Percentiles rank a stretch among this genome's conserved stretches.
Conservation (phyloP, 2,797 vertebrate genomes). For the Cottoperca gobio region DNA sequence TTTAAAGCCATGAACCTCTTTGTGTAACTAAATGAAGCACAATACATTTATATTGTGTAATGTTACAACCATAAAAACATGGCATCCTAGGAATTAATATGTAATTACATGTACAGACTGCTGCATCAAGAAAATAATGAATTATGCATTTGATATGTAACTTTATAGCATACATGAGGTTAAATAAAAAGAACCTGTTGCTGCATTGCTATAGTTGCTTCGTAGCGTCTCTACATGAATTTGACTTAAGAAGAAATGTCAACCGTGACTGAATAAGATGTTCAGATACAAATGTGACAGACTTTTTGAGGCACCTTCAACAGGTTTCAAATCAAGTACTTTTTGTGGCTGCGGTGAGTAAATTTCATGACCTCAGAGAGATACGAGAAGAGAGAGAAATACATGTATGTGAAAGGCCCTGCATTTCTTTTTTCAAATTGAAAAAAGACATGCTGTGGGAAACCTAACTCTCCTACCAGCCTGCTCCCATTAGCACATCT, state of each 20-base stretch:
- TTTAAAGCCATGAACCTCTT: neutral
- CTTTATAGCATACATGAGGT: neutral
- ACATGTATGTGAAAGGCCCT: neutral
- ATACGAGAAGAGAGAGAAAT: neutral
- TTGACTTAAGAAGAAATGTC: neutral
- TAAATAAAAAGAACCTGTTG: constrained; percentile 45
- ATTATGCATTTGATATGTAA: neutral
- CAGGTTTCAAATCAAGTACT: neutral
- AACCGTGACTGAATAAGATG: neutral
- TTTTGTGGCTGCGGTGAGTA: neutral
- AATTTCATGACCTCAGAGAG: neutral
- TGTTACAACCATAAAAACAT: constrained; percentile 1
- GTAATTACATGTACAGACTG: neutral
- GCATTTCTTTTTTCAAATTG: neutral
- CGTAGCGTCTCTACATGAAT: neutral
- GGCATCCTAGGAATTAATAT: neutral
- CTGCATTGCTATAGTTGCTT: neutral
- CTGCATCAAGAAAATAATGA: neutral
- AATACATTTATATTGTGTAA: neutral
- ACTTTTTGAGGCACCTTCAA: neutral
- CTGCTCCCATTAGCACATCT: constrained; percentile 19
- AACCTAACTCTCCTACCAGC: neutral
- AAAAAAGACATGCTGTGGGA: neutral
- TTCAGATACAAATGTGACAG: neutral
- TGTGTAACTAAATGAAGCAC: neutral